Conservation (phyloP, 2,888 invertebrate species). For the Aelia acuminata region DNA sequence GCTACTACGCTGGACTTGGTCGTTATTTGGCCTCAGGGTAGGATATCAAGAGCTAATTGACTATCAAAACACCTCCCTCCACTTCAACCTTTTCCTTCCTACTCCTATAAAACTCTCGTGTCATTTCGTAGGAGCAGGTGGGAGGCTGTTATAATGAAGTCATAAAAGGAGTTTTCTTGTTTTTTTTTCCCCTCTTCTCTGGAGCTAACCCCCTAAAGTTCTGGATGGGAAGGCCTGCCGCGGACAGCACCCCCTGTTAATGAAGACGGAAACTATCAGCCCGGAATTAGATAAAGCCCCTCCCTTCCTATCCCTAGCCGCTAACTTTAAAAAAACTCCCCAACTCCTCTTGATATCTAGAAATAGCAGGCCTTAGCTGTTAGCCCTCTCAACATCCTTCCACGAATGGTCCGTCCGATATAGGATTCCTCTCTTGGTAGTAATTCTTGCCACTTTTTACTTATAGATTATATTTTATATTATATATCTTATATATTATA, state of each 20-base stretch:
- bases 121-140: slow-evolving; percentile 42
- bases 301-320: background rate
- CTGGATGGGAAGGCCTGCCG: slow-evolving; percentile 24
- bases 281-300: slow-evolving; percentile 64
- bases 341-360: slow-evolving; percentile 1
- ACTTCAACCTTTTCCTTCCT: background rate
- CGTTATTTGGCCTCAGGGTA: background rate
- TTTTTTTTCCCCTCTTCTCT: background rate
- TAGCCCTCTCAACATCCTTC: slow-evolving; percentile 4
- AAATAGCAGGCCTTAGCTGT: background rate
- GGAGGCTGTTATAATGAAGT: slow-evolving; percentile 24
- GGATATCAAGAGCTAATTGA: background rate
- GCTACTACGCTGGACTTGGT: background rate
- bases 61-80: background rate
- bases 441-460: too few species aligned
- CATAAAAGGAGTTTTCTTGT: slow-evolving; percentile 31
- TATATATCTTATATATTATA: too few species aligned
- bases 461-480: too few species aligned
- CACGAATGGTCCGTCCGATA: background rate
- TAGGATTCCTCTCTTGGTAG: background rate
- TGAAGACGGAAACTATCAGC: slow-evolving; percentile 64
- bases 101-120: slow-evolving; percentile 31
- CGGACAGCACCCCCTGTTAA: slow-evolving; percentile 54
- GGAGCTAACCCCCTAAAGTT: background rate
- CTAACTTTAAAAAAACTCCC: slow-evolving; percentile 31